Evolutionary conservation across 2,888 invertebrate species (phyloP), one percentile per base, ranked within the genome.

Genomic region (Ceraclea dissimilis): DNA sequence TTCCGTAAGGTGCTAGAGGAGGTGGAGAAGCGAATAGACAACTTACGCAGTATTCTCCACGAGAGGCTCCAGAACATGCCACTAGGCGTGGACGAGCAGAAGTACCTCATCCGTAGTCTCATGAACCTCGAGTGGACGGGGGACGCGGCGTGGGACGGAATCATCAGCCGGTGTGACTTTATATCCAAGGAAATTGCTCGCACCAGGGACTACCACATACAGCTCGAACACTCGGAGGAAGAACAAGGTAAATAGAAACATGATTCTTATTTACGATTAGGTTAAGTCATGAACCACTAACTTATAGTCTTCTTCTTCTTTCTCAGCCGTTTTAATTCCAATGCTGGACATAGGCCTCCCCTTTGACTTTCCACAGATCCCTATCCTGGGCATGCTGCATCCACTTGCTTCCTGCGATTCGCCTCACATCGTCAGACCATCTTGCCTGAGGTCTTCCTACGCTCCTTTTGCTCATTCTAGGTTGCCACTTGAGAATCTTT

Each of bases 121-220:
- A 73, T 76, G 61, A 78, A 77, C 63, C 61, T 78, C 54, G 75
- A 75, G 59, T 78, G 77, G 76, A 72, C 73, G 2, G 90, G 89
- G 6, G 97, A 99, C 73, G 94, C 97, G 1, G 97, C 96, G 0
- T 98, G 98, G 98, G 89, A 92, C 62, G 96, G 95, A 2, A 89
- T 99, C 63, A 82, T 80, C 49, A 86, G 89, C 60, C 86, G 92
- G 61, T 88, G 90, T 59, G 85, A 87, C 52, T 93, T 91, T 72
- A 79, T 95, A 10, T 81, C 83, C 65, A 76, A 74, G 58, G 79
- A 84, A 44, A 75, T 90, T 68, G 82, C 73, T 69, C 81, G 68
- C 80, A 86, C 74, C 70, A 84, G 71, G 76, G 84, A 70, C 74
- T 82, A 71, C 75, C 88, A 74, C 74, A 85, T 74, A 64, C 77